Evolutionary conservation across 1,140 invertebrate species (phyloP).

Genomic region (Aplysia californica): DNA sequence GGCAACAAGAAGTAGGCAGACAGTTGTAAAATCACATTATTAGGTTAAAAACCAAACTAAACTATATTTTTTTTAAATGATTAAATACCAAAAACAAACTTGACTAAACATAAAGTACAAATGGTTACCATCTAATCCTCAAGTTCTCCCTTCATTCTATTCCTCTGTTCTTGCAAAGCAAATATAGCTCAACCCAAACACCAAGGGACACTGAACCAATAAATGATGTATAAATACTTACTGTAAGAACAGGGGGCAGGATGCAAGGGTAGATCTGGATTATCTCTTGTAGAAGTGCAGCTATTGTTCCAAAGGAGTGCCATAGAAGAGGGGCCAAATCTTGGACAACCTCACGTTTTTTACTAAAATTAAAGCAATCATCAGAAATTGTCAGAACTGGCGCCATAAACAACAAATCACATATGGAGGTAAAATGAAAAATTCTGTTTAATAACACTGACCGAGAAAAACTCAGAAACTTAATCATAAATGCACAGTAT

Average conservation of each 20-base stretch:
- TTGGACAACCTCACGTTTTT: slow-evolving; percentile 95
- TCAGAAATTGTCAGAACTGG: neutral
- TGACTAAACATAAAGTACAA: no score
- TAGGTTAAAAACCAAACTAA: no score
- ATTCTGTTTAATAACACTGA: neutral
- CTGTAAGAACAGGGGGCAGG: slow-evolving; percentile 95
- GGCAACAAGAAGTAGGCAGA: no score
- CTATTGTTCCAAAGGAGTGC: slow-evolving; percentile 98
- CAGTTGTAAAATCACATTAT: no score
- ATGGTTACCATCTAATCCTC: no score
- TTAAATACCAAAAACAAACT: no score
- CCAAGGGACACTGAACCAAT: no score
- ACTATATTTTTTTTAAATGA: no score
- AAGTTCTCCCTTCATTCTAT: no score
- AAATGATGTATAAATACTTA: slow-evolving; percentile 43
- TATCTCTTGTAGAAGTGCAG: slow-evolving; percentile 90
- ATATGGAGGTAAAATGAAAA: neutral
- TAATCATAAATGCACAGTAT: neutral
- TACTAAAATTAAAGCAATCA: slow-evolving; percentile 73
- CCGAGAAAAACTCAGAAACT: neutral
- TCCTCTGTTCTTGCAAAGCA: no score
- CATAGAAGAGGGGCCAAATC: slow-evolving; percentile 98
- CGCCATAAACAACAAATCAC: neutral
- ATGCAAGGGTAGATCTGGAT: slow-evolving; percentile 98
- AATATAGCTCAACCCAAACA: no score